phyloP scores from a whole-genome alignment of 2,797 vertebrate species.

The Typhlichthys subterraneus region DNA sequence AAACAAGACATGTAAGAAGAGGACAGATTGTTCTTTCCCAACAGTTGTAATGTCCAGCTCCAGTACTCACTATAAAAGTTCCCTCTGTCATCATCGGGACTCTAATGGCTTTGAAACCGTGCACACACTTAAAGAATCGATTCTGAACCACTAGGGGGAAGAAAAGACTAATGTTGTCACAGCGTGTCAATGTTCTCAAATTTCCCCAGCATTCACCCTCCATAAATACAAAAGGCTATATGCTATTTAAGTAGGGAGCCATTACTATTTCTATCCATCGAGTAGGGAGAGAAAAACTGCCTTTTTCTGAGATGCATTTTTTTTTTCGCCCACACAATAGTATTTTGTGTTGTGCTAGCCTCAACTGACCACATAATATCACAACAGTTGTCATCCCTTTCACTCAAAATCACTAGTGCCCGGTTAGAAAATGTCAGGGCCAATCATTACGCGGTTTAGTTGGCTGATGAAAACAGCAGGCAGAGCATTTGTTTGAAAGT shows the following conservation, averaged over 20 bases:
- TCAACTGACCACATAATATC: too few species aligned
- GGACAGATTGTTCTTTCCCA: conserved; percentile 38
- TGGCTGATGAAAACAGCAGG: too few species aligned
- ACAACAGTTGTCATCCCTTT: too few species aligned
- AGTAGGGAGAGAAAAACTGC: background rate
- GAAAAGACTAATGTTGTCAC: conserved; percentile 6
- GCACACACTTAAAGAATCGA: conserved; percentile 8
- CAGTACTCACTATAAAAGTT: conserved; percentile 39
- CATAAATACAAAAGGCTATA: background rate
- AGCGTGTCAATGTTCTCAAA: background rate
- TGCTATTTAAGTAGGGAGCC: background rate
- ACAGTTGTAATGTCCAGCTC: conserved; percentile 42
- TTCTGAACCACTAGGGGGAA: conserved; percentile 7
- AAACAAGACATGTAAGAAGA: conserved; percentile 42
- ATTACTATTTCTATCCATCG: background rate
- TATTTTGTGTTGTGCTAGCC: too few species aligned
- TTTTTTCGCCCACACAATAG: too few species aligned
- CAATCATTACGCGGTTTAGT: too few species aligned
- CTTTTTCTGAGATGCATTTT: too few species aligned
- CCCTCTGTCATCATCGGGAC: conserved; percentile 10
- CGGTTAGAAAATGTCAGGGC: too few species aligned
- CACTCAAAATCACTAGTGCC: too few species aligned
- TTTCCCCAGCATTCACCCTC: background rate
- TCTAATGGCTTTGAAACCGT: conserved; percentile 27
- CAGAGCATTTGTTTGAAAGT: too few species aligned